These are phyloP conservation scores for Onthophagus sagittarius DNA, from an alignment of 2,888 invertebrate species.

Conservation along the genomic window DNA sequence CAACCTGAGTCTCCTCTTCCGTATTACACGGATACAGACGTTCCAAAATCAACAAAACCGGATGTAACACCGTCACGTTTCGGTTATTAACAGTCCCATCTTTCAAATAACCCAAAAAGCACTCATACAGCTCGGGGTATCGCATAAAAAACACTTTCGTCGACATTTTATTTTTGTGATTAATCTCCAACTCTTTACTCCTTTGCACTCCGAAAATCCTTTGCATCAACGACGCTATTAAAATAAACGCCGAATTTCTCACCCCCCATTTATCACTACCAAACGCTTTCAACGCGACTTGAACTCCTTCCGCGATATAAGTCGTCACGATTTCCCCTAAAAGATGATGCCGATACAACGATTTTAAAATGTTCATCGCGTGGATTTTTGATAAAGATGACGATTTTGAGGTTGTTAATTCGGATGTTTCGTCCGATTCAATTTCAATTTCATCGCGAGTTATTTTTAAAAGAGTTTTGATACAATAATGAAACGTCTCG, in stretches of 20 bases:
- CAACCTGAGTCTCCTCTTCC: slow-evolving; percentile 64
- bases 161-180: slow-evolving; percentile 66
- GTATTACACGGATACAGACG: slow-evolving; percentile 72
- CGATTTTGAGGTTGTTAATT: background rate
- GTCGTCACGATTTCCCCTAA: slow-evolving; percentile 68
- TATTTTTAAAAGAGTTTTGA: slow-evolving; percentile 53
- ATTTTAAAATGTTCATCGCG: slow-evolving; percentile 81
- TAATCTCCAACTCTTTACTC: slow-evolving; percentile 56
- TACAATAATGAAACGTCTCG: slow-evolving; percentile 56
- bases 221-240: slow-evolving; percentile 78
- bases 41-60: slow-evolving; percentile 71
- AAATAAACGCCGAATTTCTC: slow-evolving; percentile 77
- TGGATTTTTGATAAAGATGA: slow-evolving; percentile 56
- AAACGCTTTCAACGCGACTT: slow-evolving; percentile 71
- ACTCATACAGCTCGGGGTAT: slow-evolving; percentile 61
- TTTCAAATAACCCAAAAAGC: slow-evolving; percentile 45
- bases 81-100: slow-evolving; percentile 43
- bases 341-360: slow-evolving; percentile 72
- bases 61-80: slow-evolving; percentile 64
- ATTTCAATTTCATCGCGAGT: slow-evolving; percentile 39
- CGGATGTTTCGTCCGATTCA: slow-evolving; percentile 33
- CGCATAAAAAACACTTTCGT: slow-evolving; percentile 76
- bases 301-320: slow-evolving; percentile 67
- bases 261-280: slow-evolving; percentile 74
- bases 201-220: slow-evolving; percentile 84